Percentiles rank a stretch among this genome's conserved stretches.
These are phyloP conservation scores for Ashinkailepas kermadecensis DNA, from an alignment of 2,888 invertebrate species.

Conservation along the genomic window DNA sequence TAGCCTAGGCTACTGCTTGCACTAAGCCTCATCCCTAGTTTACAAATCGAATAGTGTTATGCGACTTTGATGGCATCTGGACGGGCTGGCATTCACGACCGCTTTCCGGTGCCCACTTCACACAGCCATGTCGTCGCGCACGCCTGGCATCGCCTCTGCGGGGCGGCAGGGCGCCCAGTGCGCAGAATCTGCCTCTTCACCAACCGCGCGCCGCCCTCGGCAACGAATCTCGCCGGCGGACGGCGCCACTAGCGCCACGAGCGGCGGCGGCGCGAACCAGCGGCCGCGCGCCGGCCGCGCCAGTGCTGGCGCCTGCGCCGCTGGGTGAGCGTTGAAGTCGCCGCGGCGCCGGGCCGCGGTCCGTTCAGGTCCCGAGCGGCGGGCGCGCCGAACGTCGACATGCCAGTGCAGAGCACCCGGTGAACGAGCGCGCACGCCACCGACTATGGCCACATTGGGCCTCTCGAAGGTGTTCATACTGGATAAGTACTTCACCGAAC, in stretches of 20 bases:
- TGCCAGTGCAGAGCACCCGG: neutral
- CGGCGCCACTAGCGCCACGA: too few relatives aligned
- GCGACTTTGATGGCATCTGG: too few relatives aligned
- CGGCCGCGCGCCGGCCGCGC: too few relatives aligned
- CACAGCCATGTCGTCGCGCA: neutral
- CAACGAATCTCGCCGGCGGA: neutral
- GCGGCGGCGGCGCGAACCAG: too few relatives aligned
- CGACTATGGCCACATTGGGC: conserved; percentile 81
- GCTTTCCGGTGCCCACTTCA: neutral
- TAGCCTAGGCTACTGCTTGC: too few relatives aligned
- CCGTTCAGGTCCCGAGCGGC: too few relatives aligned
- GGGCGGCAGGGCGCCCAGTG: neutral
- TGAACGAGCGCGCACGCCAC: neutral
- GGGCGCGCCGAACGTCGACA: neutral
- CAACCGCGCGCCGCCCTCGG: neutral
- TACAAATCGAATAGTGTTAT: too few relatives aligned
- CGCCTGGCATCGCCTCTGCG: neutral
- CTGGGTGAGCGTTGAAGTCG: too few relatives aligned
- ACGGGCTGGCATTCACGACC: too few relatives aligned
- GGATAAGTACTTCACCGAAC: conserved; percentile 94
- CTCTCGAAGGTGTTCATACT: conserved; percentile 94
- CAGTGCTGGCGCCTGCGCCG: too few relatives aligned
- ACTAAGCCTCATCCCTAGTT: too few relatives aligned
- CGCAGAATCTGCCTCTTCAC: conserved; percentile 19
- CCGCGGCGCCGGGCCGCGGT: too few relatives aligned